Conservation (phyloP, 1,140 invertebrate genomes). For the Nebria ingens region DNA sequence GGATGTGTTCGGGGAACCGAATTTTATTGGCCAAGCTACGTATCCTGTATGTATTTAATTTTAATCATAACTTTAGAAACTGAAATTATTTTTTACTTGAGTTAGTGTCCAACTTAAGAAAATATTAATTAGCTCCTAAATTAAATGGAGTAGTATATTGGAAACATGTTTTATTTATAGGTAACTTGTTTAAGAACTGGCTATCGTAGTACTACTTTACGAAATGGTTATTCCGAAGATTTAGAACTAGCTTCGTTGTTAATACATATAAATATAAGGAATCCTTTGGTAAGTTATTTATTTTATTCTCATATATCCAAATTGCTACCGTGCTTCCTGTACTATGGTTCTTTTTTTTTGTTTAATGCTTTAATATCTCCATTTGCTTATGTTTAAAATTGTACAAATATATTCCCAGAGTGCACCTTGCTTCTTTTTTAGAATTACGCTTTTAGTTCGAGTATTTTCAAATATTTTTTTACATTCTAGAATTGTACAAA, state of each 20-base stretch:
- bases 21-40: slow-evolving; percentile 94
- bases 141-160: not conserved
- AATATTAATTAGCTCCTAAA: slow-evolving; percentile 12
- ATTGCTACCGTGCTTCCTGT: too few species aligned
- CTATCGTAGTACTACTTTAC: slow-evolving; percentile 82
- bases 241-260: slow-evolving; percentile 85
- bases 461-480: not conserved
- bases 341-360: not conserved
- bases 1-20: slow-evolving; percentile 95
- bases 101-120: slow-evolving; percentile 3
- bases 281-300: slow-evolving; percentile 32
- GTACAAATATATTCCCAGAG: not conserved
- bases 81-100: slow-evolving; percentile 12
- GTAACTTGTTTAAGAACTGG: slow-evolving; percentile 64
- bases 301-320: not conserved
- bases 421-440: not conserved
- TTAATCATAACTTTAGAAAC: slow-evolving; percentile 37
- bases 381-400: not conserved
- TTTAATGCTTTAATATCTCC: not conserved
- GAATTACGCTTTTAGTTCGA: not conserved
- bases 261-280: slow-evolving; percentile 62
- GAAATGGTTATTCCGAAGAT: slow-evolving; percentile 87
- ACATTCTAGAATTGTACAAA: slow-evolving; percentile 2
- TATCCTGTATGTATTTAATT: slow-evolving; percentile 60
- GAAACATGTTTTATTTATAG: slow-evolving; percentile 32